A percentile compares a stretch with the other conserved stretches of the same genome.
phyloP scores from a whole-genome alignment of 2,113 vertebrate genomes.

The Pygoscelis antarcticus region DNA sequence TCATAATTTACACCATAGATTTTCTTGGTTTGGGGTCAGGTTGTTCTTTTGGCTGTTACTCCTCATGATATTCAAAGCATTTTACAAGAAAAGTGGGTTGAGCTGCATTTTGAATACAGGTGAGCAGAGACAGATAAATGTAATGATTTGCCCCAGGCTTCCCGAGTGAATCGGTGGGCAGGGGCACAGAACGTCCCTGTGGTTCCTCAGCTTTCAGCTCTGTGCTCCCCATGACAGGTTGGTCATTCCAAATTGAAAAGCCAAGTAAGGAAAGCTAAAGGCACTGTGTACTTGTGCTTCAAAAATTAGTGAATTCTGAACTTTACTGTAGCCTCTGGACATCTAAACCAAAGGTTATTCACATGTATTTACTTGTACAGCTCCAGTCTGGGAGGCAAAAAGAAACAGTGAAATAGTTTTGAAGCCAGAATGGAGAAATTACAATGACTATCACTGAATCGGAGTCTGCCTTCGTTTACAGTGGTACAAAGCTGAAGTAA shows the following conservation, averaged over 20 bases:
- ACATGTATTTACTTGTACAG: conserved; percentile 14
- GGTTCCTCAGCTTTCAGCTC: neutral
- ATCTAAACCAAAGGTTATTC: neutral
- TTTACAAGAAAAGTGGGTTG: neutral
- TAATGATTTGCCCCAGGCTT: neutral
- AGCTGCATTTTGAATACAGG: neutral
- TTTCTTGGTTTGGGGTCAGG: neutral
- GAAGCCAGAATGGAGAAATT: neutral
- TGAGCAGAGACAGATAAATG: neutral
- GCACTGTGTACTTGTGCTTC: neutral
- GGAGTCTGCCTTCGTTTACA: neutral
- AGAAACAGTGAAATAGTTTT: neutral
- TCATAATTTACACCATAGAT: neutral
- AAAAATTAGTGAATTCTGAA: neutral
- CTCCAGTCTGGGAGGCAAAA: neutral
- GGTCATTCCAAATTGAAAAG: neutral
- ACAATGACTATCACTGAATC: neutral
- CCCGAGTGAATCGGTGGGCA: neutral
- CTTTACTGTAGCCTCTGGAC: conserved; percentile 12
- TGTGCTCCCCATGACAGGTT: neutral
- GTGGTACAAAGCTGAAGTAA: neutral
- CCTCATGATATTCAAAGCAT: neutral
- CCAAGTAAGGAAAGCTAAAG: neutral
- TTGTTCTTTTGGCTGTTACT: neutral
- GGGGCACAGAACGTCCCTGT: neutral